phyloP scores from a whole-genome alignment of 1,140 invertebrate species.

The Heliconius eleuchia region DNA sequence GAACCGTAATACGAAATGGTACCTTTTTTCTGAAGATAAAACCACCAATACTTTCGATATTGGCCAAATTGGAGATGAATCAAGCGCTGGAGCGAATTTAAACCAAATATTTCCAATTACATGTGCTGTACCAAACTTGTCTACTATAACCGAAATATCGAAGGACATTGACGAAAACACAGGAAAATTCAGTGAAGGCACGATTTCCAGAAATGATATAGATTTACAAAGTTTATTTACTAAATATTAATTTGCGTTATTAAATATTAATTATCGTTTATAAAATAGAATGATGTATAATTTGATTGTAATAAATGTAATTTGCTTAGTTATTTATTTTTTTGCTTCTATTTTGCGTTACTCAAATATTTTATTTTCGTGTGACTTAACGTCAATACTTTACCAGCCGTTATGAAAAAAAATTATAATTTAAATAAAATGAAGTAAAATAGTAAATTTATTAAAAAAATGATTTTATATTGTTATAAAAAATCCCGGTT shows the following conservation, averaged over 20 bases:
- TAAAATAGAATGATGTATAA: neutral
- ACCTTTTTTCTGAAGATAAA: slow-evolving; percentile 67
- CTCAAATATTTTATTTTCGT: too few relatives aligned
- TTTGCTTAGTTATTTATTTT: too few relatives aligned
- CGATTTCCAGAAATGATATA: slow-evolving; percentile 39
- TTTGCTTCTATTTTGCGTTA: too few relatives aligned
- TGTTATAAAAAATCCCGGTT: too few relatives aligned
- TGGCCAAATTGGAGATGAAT: slow-evolving; percentile 11
- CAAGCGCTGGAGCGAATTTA: slow-evolving; percentile 52
- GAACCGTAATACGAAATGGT: slow-evolving; percentile 52
- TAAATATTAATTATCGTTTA: neutral
- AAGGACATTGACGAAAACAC: slow-evolving; percentile 50
- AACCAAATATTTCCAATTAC: slow-evolving; percentile 65
- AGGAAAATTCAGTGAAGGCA: slow-evolving; percentile 20
- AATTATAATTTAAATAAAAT: too few relatives aligned
- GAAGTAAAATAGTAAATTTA: too few relatives aligned
- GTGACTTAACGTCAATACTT: too few relatives aligned
- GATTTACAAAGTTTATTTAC: slow-evolving; percentile 39
- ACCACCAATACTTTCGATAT: slow-evolving; percentile 46
- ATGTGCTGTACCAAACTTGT: slow-evolving; percentile 66
- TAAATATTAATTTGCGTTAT: slow-evolving; percentile 5
- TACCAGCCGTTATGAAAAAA: too few relatives aligned
- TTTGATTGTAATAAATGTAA: neutral
- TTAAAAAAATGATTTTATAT: too few relatives aligned
- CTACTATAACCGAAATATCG: slow-evolving; percentile 68